Evolutionary conservation across 2,888 invertebrate genomes (phyloP), one percentile per base, ranked within the genome.

Genomic region (Tupiocoris notatus): DNA sequence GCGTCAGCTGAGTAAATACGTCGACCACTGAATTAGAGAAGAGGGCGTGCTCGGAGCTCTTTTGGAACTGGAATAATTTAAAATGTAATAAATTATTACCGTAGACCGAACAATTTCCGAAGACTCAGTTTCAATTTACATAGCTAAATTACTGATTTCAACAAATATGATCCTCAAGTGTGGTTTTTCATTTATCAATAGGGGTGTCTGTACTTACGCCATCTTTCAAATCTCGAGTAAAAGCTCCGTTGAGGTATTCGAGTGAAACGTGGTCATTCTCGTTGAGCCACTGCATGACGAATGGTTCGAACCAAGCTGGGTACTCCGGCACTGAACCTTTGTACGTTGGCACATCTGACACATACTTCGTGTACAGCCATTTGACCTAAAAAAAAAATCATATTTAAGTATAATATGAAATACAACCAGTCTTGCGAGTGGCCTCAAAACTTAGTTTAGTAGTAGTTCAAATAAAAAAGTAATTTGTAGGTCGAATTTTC

Each of bases 261-360:
- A 99, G 88, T 0, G 98, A 98, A 0, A 99, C 98, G 82, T 98
- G 98, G 83, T 99, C 99, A 84, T 99, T 99, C 85, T 99, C 99
- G 83, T 98, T 98, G 58, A 99, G 88, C 99, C 99, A 99, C 84
- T 98, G 98, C 98, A 99, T 99, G 61, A 99, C 99, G 85, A 99
- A 99, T n/a, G 98, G 98, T 84, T 98, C 98, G 85, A 99, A 99
- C 98, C 98, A 99, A 82, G 96, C 95, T 0, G 99, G 98, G 85
- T 99, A 99, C 84, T 99, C 98, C 6, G 99, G 98, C 78, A 99
- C 96, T 61, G 95, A 92, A 77, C 94, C 95, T 84, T 97, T 97
- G 85, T 96, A 96, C 23, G 96, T 96, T 70, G 98, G 97, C 80
- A 98, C 95, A 83, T 98, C 97, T 57, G 78, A 75, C 61, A 99